Base-by-base conservation (phyloP, 2,113 vertebrate genomes). In the Nibea albiflora region DNA sequence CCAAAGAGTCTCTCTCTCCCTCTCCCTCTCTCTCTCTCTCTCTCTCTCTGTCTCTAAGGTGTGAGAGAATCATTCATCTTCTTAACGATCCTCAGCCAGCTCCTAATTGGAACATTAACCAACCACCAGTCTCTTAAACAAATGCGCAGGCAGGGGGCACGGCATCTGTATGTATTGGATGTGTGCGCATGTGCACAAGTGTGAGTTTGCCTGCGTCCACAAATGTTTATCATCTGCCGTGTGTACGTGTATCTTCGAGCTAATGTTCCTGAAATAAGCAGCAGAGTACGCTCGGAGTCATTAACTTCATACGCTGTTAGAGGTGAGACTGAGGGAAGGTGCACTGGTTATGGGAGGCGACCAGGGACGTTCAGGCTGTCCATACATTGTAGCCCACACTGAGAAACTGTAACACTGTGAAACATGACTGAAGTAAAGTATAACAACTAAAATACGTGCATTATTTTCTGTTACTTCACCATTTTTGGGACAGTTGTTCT, bases 51-150 rank as follows among this genome's bases (percentile, higher is more conserved):
- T 85, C 88, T 88, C 64, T 81, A 72, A 85, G 83, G 68, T 87
- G 80, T 85, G 77, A 80, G 81, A 78, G 85, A 77, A 72, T 72
- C 87, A 85, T 93, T 90, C 85, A 83, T 92, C 92, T 89, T 90
- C 71, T 79, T 92, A 93, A 93, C 72, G 88, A 92, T 89, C 81
- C 74, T 69, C 91, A 92, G 87, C 83, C 78, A 86, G 90, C 74
- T 81, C 28, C 88, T 92, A 92, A 92, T 91, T 92, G 89, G 86
- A 91, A 79, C 87, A 92, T 93, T 94, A 93, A 93, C 93, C 91
- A 92, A 90, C 89, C 83, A 86, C 84, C 53, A 86, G 84, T 92
- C 82, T 89, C 84, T 90, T 90, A 92, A 90, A 84, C 86, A 87
- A 92, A 92, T 87, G 81, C 11, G 11, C 82, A 89, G 64, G 74